Evolutionary conservation across 2,113 vertebrate genomes (phyloP).

Genomic region (Ibidorhyncha struthersii): DNA sequence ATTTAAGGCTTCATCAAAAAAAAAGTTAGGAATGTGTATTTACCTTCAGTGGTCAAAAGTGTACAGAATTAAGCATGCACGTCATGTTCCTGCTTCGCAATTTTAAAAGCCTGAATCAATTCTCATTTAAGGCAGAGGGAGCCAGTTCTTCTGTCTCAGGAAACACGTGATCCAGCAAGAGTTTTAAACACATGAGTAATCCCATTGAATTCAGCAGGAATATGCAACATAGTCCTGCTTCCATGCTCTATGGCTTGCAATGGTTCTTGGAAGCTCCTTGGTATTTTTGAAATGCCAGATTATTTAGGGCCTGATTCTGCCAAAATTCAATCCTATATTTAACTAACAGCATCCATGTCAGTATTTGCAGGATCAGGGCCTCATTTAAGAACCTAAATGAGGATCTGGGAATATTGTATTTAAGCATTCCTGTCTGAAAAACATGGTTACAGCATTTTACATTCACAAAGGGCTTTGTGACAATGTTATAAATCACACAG

Average conservation of each 20-base stretch:
- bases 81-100: not conserved
- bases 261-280: not conserved
- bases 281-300: not conserved
- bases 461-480: not conserved
- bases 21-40: not conserved
- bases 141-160: not conserved
- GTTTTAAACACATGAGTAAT: not conserved
- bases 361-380: not conserved
- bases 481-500: conserved; percentile 35
- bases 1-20: not conserved
- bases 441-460: not conserved
- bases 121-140: not conserved
- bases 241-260: not conserved
- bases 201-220: not conserved
- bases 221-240: not conserved
- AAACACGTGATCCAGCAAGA: not conserved
- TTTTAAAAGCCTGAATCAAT: not conserved
- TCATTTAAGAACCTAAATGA: not conserved
- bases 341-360: not conserved
- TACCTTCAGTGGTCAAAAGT: not conserved
- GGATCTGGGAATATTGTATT: not conserved
- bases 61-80: not conserved
- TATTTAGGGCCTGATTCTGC: not conserved
- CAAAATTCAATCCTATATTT: not conserved
- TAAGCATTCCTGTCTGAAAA: not conserved